Percentiles rank a stretch among this genome's conserved stretches.
These are phyloP conservation scores for Ophion costatus DNA, from an alignment of 2,888 invertebrate species.

Conservation along the genomic window DNA sequence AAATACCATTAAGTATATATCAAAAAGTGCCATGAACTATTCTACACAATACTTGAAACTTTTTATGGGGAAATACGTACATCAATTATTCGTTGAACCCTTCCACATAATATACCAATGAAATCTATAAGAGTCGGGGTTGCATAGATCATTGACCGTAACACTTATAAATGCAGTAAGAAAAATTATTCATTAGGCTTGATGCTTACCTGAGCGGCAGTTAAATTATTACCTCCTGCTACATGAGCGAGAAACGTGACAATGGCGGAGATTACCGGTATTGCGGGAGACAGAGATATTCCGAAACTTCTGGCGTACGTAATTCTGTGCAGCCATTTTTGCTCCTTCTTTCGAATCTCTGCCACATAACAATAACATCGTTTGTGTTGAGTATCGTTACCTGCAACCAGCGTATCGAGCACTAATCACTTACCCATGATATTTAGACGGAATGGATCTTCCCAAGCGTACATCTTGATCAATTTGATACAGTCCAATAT, in stretches of 20 bases:
- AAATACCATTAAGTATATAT: no score
- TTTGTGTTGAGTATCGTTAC: neutral
- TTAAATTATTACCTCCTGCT: conserved; percentile 85
- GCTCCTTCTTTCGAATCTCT: conserved; percentile 85
- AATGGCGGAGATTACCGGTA: conserved; percentile 87
- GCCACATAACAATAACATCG: conserved; percentile 48
- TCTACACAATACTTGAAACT: neutral
- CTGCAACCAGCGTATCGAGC: neutral
- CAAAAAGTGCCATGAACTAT: neutral
- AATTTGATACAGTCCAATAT: conserved; percentile 86
- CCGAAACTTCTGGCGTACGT: conserved; percentile 86
- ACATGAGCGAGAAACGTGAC: conserved; percentile 86
- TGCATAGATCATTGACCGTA: neutral
- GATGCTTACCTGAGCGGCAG: conserved; percentile 85
- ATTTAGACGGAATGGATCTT: conserved; percentile 85
- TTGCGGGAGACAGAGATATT: conserved; percentile 85
- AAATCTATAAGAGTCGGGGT: neutral
- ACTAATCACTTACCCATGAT: conserved; percentile 79
- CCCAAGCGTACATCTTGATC: conserved; percentile 89
- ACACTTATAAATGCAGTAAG: conserved; percentile 20
- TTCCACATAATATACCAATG: neutral
- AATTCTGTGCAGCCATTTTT: conserved; percentile 84
- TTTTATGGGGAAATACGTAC: neutral
- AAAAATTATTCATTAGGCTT: conserved; percentile 2
- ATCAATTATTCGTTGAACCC: neutral